These are phyloP conservation scores for Diorhabda elongata DNA, from an alignment of 1,140 invertebrate species.

Conservation along the genomic window DNA sequence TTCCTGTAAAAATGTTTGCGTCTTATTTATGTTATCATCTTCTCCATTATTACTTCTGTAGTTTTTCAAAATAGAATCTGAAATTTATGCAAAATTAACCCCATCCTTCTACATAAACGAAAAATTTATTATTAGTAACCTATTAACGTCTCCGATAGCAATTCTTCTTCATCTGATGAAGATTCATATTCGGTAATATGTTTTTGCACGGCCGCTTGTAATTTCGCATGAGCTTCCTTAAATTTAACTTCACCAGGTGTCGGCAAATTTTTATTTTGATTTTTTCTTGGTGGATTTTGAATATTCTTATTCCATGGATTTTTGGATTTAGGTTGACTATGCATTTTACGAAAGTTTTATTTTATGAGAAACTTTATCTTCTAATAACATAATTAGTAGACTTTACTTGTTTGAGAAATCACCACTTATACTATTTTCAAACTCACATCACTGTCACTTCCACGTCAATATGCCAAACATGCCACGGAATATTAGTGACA, in stretches of 20 bases:
- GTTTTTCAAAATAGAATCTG: constrained; percentile 45
- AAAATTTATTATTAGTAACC: constrained; percentile 39
- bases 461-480: not conserved
- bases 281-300: constrained; percentile 4
- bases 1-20: constrained; percentile 69
- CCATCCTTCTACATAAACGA: not conserved
- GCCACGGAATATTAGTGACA: no score
- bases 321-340: constrained; percentile 7
- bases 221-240: constrained; percentile 54
- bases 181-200: constrained; percentile 56
- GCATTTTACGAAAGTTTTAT: constrained; percentile 6
- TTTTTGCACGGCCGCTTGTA: constrained; percentile 57
- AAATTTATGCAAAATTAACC: not conserved
- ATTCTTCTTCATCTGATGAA: constrained; percentile 55
- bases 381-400: no score
- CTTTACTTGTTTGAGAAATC: no score
- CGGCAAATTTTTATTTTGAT: not conserved
- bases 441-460: not conserved
- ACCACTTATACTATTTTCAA: no score
- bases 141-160: constrained; percentile 51
- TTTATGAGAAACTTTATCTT: no score
- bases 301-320: constrained; percentile 15
- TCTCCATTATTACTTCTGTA: constrained; percentile 48
- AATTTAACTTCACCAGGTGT: constrained; percentile 48
- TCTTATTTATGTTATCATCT: constrained; percentile 54